Base-by-base conservation (phyloP, 2,888 invertebrate species). In the Drosophila robusta region DNA sequence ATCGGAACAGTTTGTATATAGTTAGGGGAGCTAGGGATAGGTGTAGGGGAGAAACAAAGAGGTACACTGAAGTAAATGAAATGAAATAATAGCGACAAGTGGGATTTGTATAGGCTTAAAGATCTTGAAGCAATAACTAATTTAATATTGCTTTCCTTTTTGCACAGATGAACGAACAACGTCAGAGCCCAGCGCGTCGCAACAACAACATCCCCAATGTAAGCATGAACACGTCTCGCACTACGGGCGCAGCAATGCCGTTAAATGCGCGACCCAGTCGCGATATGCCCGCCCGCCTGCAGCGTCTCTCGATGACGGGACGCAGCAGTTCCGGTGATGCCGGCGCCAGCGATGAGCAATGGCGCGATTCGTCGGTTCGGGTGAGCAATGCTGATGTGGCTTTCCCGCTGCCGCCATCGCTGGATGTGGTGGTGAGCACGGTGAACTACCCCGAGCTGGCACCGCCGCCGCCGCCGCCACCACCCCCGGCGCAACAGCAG, bases 251-350 rank as follows among this genome's bases (percentile, higher is more conserved):
- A 2, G 47, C 64, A 3, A 18, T 55, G 26, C 54, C 56, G 14
- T 26, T 63, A 2, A 64, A 49, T 62, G 8, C 34, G 0, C 87
- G 87, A 0, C 5, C 54, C 34, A 69, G 46, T 49, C 77, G 87
- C 0, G 80, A 80, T 8, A 46, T 83, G 22, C 54, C 78, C 18
- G 67, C 56, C 7, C 80, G 84, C 0, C 38, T 87, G 63, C 80
- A 80, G 6, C 87, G 80, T 6, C 49, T 64, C 0, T 57, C 67
- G 3, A 12, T 71, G 54, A 5, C 34, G 5, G 42, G 32, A 22
- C 58, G 68, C 32, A 32, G 11, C 5, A 29, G n/a, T 39, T 34
- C 16, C 1, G 50, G 38, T 5, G 54, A 42, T 14, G 14, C 34
- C 12, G 8, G 4, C 14, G 5, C 5, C 16, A 38, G 1, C 0